These are phyloP conservation scores for Numenius arquata DNA, from an alignment of 2,113 vertebrate genomes.

Conservation along the genomic window DNA sequence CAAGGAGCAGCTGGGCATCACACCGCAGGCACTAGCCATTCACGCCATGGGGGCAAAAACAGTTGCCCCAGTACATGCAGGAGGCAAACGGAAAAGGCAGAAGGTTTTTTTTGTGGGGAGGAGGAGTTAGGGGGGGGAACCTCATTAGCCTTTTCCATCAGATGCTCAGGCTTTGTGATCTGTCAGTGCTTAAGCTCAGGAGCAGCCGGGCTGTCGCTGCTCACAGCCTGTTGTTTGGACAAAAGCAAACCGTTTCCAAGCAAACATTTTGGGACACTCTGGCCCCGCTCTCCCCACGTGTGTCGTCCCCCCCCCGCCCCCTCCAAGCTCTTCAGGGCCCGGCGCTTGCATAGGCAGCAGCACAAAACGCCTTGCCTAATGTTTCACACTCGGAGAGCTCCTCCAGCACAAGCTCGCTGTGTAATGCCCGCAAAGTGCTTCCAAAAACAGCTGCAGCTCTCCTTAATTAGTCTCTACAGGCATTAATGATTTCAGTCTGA, in stretches of 20 bases:
- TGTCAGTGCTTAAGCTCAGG: background rate
- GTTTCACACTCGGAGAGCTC: slow-evolving; percentile 23
- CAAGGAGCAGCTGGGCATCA: background rate
- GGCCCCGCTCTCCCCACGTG: background rate
- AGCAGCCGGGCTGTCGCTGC: background rate
- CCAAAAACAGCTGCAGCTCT: slow-evolving; percentile 60
- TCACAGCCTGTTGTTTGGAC: background rate
- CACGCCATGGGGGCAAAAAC: background rate
- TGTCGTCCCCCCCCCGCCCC: no score
- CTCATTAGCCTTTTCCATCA: background rate
- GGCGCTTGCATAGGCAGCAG: background rate
- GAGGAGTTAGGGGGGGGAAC: background rate
- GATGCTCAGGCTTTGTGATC: background rate
- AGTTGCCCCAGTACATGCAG: accelerated
- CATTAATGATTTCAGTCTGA: slow-evolving; percentile 32
- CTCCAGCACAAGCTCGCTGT: background rate
- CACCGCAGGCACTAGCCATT: background rate
- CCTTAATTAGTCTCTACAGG: slow-evolving; percentile 56
- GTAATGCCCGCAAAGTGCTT: slow-evolving; percentile 39
- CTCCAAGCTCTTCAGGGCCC: background rate
- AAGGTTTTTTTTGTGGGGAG: background rate
- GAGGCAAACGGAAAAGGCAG: background rate
- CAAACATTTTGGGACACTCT: background rate
- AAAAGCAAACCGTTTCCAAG: background rate
- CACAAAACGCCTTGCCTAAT: background rate